phyloP scores from a whole-genome alignment of 2,797 vertebrate species.

The Natrix natrix region DNA sequence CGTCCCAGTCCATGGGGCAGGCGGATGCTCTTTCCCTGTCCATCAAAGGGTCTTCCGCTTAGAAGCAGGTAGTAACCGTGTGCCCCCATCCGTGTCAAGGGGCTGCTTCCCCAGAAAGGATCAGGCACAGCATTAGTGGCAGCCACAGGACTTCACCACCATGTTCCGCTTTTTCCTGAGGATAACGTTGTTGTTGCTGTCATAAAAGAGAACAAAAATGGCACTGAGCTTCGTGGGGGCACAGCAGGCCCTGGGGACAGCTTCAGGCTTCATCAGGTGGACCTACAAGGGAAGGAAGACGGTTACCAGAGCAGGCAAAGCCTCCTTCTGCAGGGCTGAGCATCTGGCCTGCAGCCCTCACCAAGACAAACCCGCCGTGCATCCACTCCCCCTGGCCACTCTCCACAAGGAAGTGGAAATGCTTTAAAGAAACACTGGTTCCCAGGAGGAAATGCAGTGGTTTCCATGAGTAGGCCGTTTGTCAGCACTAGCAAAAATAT shows the following conservation, averaged over 20 bases:
- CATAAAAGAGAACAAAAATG: conserved; percentile 94
- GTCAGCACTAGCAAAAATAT: conserved; percentile 56
- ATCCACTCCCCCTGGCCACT: background rate
- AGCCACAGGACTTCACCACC: conserved; percentile 95
- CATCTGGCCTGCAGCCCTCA: background rate
- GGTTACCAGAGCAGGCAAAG: background rate
- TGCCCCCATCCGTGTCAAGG: no score
- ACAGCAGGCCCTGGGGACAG: conserved; percentile 92
- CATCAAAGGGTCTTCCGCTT: background rate
- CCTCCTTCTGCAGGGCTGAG: background rate
- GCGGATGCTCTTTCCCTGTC: background rate
- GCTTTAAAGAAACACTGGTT: background rate
- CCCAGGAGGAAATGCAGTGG: background rate
- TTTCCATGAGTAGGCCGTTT: conserved; percentile 59
- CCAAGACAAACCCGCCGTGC: no score
- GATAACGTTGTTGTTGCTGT: conserved; percentile 98
- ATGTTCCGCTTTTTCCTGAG: conserved; percentile 96
- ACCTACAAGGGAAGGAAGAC: conserved; percentile 72
- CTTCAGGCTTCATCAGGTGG: conserved; percentile 92
- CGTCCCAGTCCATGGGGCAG: background rate
- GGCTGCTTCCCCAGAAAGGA: background rate
- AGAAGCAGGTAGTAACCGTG: background rate
- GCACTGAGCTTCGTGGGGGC: conserved; percentile 94
- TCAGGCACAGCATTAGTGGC: conserved; percentile 74
- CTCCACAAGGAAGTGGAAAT: background rate